A percentile compares a stretch with the other conserved stretches of the same genome.
Evolutionary conservation across 2,113 vertebrate genomes (phyloP).

Genomic region (Ceyx cyanopectus): DNA sequence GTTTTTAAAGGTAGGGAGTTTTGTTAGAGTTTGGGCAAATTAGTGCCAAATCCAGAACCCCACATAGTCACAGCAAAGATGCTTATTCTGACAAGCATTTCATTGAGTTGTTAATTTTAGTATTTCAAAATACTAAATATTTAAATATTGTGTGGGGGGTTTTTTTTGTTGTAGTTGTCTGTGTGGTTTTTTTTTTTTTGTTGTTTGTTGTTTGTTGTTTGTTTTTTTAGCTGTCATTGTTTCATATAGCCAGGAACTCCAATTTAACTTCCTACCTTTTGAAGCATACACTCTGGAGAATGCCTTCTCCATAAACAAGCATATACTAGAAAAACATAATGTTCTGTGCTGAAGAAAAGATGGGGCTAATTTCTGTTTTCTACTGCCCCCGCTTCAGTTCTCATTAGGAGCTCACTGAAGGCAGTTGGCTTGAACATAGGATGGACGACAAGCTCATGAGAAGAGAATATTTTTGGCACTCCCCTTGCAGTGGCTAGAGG

Average conservation of each 20-base stretch:
- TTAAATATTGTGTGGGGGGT: background rate
- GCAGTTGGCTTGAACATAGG: background rate
- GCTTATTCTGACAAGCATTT: background rate
- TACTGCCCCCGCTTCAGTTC: background rate
- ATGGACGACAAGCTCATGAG: background rate
- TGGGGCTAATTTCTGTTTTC: conserved; percentile 12
- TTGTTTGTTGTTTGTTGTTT: background rate
- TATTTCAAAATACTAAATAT: background rate
- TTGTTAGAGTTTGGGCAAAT: conserved; percentile 10
- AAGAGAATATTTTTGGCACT: background rate
- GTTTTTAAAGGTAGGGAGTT: conserved; percentile 49
- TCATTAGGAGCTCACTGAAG: background rate
- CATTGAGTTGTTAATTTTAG: background rate
- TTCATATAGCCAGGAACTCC: conserved; percentile 19
- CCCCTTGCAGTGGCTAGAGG: background rate
- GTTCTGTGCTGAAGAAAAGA: conserved; percentile 31
- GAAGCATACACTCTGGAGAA: conserved; percentile 17
- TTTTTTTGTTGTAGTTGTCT: background rate
- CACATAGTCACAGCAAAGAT: background rate
- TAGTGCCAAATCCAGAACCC: background rate
- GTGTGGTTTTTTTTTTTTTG: no score
- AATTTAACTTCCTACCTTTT: conserved; percentile 53
- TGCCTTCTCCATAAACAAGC: conserved; percentile 8
- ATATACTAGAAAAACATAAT: background rate
- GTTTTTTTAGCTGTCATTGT: background rate